Evolutionary conservation across 1,140 invertebrate genomes (phyloP), one percentile per base, ranked within the genome.

Genomic region (Panulirus ornatus): DNA sequence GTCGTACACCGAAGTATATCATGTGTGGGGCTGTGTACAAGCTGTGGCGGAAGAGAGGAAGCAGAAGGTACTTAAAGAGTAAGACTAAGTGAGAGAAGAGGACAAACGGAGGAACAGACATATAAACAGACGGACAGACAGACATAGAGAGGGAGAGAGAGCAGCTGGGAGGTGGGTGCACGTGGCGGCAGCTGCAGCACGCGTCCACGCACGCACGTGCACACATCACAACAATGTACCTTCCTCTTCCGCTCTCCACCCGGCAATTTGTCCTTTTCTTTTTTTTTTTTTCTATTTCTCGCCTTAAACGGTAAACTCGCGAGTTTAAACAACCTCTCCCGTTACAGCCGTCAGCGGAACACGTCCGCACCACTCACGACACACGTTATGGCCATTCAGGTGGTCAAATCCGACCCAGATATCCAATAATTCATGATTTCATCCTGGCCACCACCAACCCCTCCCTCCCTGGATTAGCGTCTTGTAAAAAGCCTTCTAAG

Each of bases 171-270:
- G 54, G 3, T 19, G 54, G 19, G n/a, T 5, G 16, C 54, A 14
- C 54, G 54, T 58, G 54, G 54, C 54, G 1, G 54, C 54, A 58
- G 54, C 54, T 58, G 54, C 54, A 58, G 54, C 54, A 58, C 54
- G 54, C 54, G 54, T 22, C 54, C 5, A 0, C 54, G n/a, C 3
- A n/a, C 54, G 54, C 54, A 58, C 54, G 54, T 58, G 54, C 54
- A 22, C 2, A 14, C 51, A 54, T 54, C 44, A 47, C 51, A 58
- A 16, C 27, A 36, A 14, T 34, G 34, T 73, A 2, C 5, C 9
- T 73, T 73, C 38, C 54, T 58, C 54, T 58, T 58, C 54, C 54
- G 54, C 54, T 58, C 54, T 19, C 3, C 11, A 58, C 54, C 54
- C 54, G 19, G n/a, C 54, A 58, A 58, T 58, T 58, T 58, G 19